A percentile compares a stretch with the other conserved stretches of the same genome.
Evolutionary conservation across 2,888 invertebrate genomes (phyloP).

Genomic region (Litoditis marina): DNA sequence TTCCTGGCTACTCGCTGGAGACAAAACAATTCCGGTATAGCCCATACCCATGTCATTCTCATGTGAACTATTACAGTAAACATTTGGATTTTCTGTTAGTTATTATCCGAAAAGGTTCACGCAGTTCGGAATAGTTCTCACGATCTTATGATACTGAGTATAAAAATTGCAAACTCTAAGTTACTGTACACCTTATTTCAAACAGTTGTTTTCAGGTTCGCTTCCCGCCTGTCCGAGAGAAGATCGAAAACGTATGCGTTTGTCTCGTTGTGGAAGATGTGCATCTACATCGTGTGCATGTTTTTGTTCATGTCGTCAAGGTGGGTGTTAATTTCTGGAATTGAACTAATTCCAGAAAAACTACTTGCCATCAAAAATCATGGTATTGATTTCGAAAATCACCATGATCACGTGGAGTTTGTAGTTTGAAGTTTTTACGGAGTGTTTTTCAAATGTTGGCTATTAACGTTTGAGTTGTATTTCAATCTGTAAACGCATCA

Average conservation of each 20-base stretch:
- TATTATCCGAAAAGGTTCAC: too few relatives aligned
- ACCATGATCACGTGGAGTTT: background rate
- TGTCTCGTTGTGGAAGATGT: constrained; percentile 85
- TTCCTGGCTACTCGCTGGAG: too few relatives aligned
- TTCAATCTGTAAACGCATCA: too few relatives aligned
- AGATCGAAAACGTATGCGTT: constrained; percentile 84
- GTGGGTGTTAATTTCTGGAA: background rate
- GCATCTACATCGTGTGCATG: constrained; percentile 75
- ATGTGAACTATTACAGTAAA: background rate
- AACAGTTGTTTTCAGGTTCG: constrained; percentile 26
- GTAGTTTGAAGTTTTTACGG: too few relatives aligned
- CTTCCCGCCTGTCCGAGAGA: constrained; percentile 72
- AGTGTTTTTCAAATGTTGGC: too few relatives aligned
- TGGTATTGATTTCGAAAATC: background rate
- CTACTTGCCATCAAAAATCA: too few relatives aligned
- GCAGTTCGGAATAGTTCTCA: background rate
- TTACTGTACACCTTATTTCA: too few relatives aligned
- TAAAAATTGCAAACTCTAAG: too few relatives aligned
- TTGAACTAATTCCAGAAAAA: background rate
- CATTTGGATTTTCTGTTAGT: background rate
- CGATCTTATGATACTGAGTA: background rate
- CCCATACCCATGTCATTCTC: background rate
- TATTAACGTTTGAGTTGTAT: too few relatives aligned
- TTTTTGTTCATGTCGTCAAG: constrained; percentile 69
- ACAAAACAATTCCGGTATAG: too few relatives aligned